phyloP scores from a whole-genome alignment of 1,140 invertebrate genomes.

The Asbolus verrucosus region DNA sequence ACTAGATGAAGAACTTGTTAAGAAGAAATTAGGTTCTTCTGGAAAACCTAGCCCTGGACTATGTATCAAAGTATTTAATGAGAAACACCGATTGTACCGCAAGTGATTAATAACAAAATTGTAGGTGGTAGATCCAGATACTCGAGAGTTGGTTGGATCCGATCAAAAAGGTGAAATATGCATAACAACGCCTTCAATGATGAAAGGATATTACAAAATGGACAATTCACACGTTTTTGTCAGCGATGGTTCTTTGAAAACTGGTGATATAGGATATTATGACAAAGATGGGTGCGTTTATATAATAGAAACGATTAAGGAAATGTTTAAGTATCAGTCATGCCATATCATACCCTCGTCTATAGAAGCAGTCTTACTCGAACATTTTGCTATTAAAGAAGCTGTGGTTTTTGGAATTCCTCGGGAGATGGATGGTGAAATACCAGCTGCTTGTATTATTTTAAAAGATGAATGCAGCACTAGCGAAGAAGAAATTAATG shows the following conservation, averaged over 20 bases:
- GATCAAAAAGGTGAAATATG: slow-evolving; percentile 70
- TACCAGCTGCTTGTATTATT: slow-evolving; percentile 30
- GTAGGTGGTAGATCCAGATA: slow-evolving; percentile 65
- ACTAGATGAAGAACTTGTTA: no score
- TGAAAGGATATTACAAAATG: slow-evolving; percentile 68
- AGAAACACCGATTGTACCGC: no score
- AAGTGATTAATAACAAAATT: no score
- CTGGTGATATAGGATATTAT: slow-evolving; percentile 77
- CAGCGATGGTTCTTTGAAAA: slow-evolving; percentile 72
- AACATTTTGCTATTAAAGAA: slow-evolving; percentile 69
- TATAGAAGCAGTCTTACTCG: slow-evolving; percentile 78
- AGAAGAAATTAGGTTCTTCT: no score
- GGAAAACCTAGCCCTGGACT: no score
- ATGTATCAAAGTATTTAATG: no score
- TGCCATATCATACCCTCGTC: slow-evolving; percentile 75
- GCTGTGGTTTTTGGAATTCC: slow-evolving; percentile 33
- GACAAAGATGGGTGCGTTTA: slow-evolving; percentile 74
- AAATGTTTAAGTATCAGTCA: slow-evolving; percentile 79
- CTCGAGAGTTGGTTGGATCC: slow-evolving; percentile 64
- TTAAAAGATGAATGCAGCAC: slow-evolving; percentile 1
- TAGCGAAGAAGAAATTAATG: slow-evolving; percentile 10
- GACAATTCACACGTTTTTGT: slow-evolving; percentile 75
- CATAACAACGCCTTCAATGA: slow-evolving; percentile 65
- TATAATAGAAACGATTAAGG: slow-evolving; percentile 77
- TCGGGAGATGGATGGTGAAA: slow-evolving; percentile 62